These are phyloP conservation scores for Leptopilina syphax DNA, from an alignment of 2,888 invertebrate species.

Conservation along the genomic window DNA sequence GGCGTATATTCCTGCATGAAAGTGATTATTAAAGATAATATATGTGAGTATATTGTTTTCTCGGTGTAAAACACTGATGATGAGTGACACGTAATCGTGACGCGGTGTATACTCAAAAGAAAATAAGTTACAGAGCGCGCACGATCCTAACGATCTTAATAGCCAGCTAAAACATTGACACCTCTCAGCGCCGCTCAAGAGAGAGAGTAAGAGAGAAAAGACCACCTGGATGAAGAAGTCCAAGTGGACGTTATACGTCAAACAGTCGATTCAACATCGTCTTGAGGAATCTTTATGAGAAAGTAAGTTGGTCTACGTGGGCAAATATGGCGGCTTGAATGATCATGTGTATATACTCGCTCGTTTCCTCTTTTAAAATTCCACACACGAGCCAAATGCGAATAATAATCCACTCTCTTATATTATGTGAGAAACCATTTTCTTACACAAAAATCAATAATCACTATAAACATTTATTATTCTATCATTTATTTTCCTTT, in stretches of 20 bases:
- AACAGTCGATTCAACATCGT: slow-evolving; percentile 67
- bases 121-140: slow-evolving; percentile 37
- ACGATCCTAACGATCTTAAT: slow-evolving; percentile 62
- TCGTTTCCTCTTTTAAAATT: slow-evolving; percentile 73
- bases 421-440: slow-evolving; percentile 40
- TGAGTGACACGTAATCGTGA: slow-evolving; percentile 22
- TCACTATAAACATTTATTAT: too few species aligned
- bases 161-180: slow-evolving; percentile 74
- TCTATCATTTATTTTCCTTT: too few species aligned
- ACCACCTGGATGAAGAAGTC: slow-evolving; percentile 61
- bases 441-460: not conserved
- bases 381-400: slow-evolving; percentile 56
- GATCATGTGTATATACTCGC: slow-evolving; percentile 70
- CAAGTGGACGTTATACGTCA: slow-evolving; percentile 62
- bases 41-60: too few species aligned
- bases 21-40: too few species aligned
- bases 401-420: slow-evolving; percentile 33
- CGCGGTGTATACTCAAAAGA: slow-evolving; percentile 24
- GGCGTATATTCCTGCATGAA: too few species aligned
- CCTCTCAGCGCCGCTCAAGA: slow-evolving; percentile 57
- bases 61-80: slow-evolving; percentile 1
- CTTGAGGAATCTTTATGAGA: slow-evolving; percentile 68
- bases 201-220: slow-evolving; percentile 11
- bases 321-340: slow-evolving; percentile 73
- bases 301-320: slow-evolving; percentile 71